Evolutionary conservation across 2,888 invertebrate species (phyloP).

Genomic region (Keiferia lycopersicella): DNA sequence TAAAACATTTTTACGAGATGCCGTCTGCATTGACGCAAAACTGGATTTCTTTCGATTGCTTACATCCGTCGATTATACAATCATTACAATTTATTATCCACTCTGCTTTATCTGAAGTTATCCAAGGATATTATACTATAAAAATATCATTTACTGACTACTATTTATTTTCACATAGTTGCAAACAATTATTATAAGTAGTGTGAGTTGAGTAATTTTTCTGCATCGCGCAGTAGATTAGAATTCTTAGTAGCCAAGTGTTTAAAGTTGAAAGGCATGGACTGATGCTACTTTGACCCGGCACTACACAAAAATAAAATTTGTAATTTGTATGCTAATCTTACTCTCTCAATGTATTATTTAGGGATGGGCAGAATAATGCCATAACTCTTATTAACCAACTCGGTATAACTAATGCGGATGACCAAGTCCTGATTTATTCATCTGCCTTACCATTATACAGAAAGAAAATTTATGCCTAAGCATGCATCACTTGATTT

Average conservation of each 20-base stretch:
- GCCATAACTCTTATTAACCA: conserved; percentile 12
- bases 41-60: conserved; percentile 6
- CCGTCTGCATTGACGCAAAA: conserved; percentile 5
- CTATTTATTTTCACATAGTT: not conserved
- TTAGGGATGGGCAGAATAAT: not conserved
- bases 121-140: conserved; percentile 23
- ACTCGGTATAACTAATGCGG: conserved; percentile 13
- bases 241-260: no score
- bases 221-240: no score
- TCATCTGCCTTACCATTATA: conserved; percentile 11
- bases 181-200: no score
- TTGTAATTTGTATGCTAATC: no score
- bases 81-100: conserved; percentile 15
- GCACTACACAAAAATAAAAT: no score
- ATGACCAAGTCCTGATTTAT: conserved; percentile 19
- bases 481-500: conserved; percentile 24
- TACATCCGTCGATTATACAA: conserved; percentile 20
- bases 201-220: no score
- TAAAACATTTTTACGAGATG: not conserved
- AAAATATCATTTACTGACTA: not conserved
- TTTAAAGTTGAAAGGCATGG: no score
- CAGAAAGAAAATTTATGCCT: conserved; percentile 11
- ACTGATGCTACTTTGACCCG: no score
- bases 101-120: conserved; percentile 17
- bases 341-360: no score